Percentiles rank a stretch among this genome's conserved stretches.
phyloP scores from a whole-genome alignment of 2,797 vertebrate species.

The Erethizon dorsatum region DNA sequence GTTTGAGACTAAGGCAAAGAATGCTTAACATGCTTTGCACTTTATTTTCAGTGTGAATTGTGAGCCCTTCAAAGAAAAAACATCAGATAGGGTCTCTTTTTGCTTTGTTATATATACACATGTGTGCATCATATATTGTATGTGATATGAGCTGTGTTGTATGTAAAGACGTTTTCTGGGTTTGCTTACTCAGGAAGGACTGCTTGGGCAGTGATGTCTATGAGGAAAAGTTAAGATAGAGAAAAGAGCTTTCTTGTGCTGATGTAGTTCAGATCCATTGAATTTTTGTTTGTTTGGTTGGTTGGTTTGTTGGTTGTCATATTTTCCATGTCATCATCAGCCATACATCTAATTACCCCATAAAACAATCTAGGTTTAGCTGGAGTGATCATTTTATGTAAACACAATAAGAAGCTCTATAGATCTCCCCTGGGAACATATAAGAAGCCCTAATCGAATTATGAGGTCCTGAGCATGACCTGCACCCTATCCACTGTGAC shows the following conservation, averaged over 20 bases:
- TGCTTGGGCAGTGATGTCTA: not conserved
- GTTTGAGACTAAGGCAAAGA: not conserved
- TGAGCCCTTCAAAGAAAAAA: not conserved
- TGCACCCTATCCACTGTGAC: not conserved
- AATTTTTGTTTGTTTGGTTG: slow-evolving; percentile 20
- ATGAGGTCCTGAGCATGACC: not conserved
- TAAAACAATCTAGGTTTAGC: not conserved
- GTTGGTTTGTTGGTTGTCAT: not conserved
- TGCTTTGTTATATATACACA: not conserved
- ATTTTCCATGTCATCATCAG: not conserved
- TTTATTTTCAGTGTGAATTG: not conserved
- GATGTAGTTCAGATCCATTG: not conserved
- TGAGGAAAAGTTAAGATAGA: not conserved
- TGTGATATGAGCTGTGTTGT: not conserved
- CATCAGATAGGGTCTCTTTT: not conserved
- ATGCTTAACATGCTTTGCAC: not conserved
- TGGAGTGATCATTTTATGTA: not conserved
- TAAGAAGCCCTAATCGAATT: not conserved
- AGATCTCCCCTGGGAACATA: not conserved
- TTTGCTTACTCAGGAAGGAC: not conserved
- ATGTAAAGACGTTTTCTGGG: not conserved
- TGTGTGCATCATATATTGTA: not conserved
- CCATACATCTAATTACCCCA: not conserved
- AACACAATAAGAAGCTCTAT: not conserved
- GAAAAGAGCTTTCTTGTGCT: not conserved